Percentiles rank a stretch among this genome's conserved stretches.
Evolutionary conservation across 2,888 invertebrate species (phyloP).

Genomic region (Troides aeacus): DNA sequence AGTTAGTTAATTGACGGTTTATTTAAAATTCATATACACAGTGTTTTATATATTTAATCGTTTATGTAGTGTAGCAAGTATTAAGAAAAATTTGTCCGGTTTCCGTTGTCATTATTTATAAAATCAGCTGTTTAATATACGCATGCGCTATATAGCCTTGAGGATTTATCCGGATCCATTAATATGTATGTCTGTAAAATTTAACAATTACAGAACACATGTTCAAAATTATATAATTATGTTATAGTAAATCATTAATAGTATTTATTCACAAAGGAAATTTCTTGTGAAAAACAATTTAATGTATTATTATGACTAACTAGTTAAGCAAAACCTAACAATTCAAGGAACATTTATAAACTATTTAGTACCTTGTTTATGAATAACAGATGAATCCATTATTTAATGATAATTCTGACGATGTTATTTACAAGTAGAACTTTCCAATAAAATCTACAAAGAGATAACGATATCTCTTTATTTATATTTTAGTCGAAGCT

Average conservation of each 20-base stretch:
- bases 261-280: no score
- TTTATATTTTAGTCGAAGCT: background rate
- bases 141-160: background rate
- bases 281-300: background rate
- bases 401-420: background rate
- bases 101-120: background rate
- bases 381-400: background rate
- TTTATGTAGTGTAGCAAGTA: background rate
- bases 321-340: background rate
- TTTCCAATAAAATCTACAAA: background rate
- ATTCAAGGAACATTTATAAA: background rate
- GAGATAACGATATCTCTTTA: background rate
- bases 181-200: background rate
- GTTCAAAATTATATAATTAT: no score
- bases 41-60: background rate
- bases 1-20: no score
- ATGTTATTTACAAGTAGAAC: conserved; percentile 1
- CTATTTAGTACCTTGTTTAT: background rate
- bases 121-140: conserved; percentile 5
- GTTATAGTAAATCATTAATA: no score
- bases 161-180: background rate
- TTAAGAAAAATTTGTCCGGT: background rate
- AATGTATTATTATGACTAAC: background rate
- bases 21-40: background rate
- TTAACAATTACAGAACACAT: no score